These are phyloP conservation scores for Drosophila ficusphila DNA, from an alignment of 1,140 invertebrate genomes.

Conservation along the genomic window DNA sequence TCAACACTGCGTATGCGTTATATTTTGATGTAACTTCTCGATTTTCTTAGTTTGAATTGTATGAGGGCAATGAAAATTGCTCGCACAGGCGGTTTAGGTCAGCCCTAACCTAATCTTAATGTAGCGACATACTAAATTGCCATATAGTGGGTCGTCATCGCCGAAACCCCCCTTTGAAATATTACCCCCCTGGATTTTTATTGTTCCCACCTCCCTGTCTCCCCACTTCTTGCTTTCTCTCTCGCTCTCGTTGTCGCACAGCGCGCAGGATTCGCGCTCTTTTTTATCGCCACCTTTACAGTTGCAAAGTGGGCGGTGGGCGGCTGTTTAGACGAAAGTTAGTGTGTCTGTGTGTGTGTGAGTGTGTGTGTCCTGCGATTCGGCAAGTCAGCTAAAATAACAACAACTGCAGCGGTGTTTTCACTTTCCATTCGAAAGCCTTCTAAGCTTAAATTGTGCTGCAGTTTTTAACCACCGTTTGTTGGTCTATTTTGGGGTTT, in stretches of 20 bases:
- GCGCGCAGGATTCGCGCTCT: conserved; percentile 72
- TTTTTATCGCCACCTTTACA: conserved; percentile 42
- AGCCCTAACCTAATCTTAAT: conserved; percentile 74
- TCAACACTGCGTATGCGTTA: conserved; percentile 15
- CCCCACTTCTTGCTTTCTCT: conserved; percentile 5
- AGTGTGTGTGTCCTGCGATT: conserved; percentile 18
- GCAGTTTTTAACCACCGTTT: not conserved
- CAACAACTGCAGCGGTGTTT: conserved; percentile 55
- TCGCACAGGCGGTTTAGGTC: conserved; percentile 44
- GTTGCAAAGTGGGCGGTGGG: conserved; percentile 6
- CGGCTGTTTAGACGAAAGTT: conserved; percentile 3
- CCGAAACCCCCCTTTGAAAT: not conserved
- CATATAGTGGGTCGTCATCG: conserved; percentile 20
- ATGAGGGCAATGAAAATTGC: not conserved
- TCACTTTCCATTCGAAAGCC: conserved; percentile 66
- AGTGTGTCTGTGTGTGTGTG: conserved; percentile 1
- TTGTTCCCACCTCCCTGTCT: not conserved
- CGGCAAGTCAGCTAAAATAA: conserved; percentile 64
- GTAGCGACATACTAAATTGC: conserved; percentile 56
- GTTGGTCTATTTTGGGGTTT: not conserved
- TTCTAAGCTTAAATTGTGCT: conserved; percentile 30
- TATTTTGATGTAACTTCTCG: not conserved
- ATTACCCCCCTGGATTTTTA: not conserved
- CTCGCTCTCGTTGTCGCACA: conserved; percentile 26
- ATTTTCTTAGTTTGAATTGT: not conserved